phyloP scores from a whole-genome alignment of 2,888 invertebrate species.

The Parasteatoda lunata region DNA sequence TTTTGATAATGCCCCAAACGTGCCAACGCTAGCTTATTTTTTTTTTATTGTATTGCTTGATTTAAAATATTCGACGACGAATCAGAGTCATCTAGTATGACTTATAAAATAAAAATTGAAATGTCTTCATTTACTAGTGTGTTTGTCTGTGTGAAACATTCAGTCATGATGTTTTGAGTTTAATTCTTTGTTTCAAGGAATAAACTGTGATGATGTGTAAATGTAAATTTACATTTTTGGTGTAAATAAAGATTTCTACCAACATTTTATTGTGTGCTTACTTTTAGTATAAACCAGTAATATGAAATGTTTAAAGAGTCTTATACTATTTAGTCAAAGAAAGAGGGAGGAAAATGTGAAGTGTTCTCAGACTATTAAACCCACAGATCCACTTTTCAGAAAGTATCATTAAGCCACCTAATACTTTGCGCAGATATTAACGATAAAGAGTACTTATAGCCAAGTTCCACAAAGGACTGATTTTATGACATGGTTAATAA shows the following conservation, averaged over 20 bases:
- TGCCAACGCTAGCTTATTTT: conserved; percentile 67
- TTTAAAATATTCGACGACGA: conserved; percentile 16
- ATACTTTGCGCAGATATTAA: too few relatives aligned
- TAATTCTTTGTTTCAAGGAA: conserved; percentile 9
- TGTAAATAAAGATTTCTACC: conserved; percentile 68
- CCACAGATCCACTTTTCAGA: too few relatives aligned
- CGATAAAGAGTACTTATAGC: too few relatives aligned
- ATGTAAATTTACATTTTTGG: conserved; percentile 64
- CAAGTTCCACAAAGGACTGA: too few relatives aligned
- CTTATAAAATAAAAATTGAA: conserved; percentile 28
- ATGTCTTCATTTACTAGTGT: conserved; percentile 63
- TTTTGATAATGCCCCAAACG: conserved; percentile 51
- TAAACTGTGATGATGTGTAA: conserved; percentile 54
- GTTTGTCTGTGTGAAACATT: conserved; percentile 28
- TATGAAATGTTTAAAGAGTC: too few relatives aligned
- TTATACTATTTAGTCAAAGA: too few relatives aligned
- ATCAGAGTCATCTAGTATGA: background rate
- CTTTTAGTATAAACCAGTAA: too few relatives aligned
- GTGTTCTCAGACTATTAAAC: too few relatives aligned
- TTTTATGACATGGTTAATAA: too few relatives aligned
- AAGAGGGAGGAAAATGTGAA: too few relatives aligned
- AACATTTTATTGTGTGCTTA: conserved; percentile 2
- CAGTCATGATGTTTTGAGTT: conserved; percentile 48
- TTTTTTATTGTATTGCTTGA: conserved; percentile 70
- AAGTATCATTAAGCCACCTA: too few relatives aligned